Conservation (phyloP, 2,888 invertebrate genomes). For the Monoplex corrugatus region DNA sequence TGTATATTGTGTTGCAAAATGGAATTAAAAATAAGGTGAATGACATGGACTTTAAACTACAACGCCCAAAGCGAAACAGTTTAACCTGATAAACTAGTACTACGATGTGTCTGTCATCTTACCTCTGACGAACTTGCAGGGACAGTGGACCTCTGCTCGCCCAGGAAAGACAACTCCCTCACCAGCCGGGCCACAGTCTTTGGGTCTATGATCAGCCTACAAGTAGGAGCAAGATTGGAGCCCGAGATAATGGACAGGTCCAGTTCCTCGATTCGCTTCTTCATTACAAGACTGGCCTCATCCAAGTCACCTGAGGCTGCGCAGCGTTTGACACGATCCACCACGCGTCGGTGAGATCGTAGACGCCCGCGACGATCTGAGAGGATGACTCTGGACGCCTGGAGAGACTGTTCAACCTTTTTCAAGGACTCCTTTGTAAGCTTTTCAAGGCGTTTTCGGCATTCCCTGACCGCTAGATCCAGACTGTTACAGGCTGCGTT, state of each 20-base stretch:
- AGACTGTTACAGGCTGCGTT: conserved; percentile 7
- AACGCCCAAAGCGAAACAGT: neutral
- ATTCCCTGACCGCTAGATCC: neutral
- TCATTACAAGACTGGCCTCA: neutral
- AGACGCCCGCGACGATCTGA: neutral
- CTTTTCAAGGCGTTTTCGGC: neutral
- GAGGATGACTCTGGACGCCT: neutral
- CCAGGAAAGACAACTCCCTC: neutral
- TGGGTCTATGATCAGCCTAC: neutral
- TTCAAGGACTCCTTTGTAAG: too few relatives aligned
- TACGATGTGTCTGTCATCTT: neutral
- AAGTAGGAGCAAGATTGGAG: neutral
- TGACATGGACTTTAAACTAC: neutral
- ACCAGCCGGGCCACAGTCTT: neutral
- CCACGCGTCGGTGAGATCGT: conserved; percentile 16
- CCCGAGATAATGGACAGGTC: neutral
- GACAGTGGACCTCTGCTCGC: neutral
- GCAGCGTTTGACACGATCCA: neutral
- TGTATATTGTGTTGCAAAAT: neutral
- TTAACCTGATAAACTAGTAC: too few relatives aligned
- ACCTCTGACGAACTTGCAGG: neutral
- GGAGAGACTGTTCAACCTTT: neutral
- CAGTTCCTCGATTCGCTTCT: neutral
- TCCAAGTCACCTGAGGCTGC: neutral
- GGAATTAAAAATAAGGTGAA: neutral